Evolutionary conservation across 2,797 vertebrate species (phyloP), one percentile per base, ranked within the genome.

Genomic region (Tympanoctomys barrerae): DNA sequence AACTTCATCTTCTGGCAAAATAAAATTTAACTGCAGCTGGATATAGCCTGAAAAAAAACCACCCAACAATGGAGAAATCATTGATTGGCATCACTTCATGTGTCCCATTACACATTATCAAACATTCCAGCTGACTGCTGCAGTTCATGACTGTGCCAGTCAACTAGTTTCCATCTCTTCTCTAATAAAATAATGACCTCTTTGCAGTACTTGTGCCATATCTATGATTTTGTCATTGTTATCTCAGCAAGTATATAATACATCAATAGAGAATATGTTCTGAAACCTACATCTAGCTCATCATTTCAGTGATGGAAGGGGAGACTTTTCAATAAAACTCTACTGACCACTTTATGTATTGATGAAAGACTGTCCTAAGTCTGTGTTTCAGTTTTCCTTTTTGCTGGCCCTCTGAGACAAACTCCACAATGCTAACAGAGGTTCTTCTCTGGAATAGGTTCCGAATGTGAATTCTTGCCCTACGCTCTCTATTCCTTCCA

Each of bases 81-180:
- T 31, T 87, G 94, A 89, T 89, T 89, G 39, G 42, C 66, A 22
- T 89, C 81, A n/a, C 49, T 71, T 91, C 21, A 13, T 39, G 61
- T 19, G 36, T 77, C 46, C 89, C n/a, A 16, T 77, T 26, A n/a
- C 75, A 96, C 24, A 80, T 33, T 64, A 52, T n/a, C 80, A 84
- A 92, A 78, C 5, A 70, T 73, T 16, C 36, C 28, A 82, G 13
- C n/a, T 73, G 31, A 18, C 78, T 68, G 24, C 13, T n/a, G 57
- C 19, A 64, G 86, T 18, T 26, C 46, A 10, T 62, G 31, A 54
- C 18, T 75, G 46, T 91, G 59, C 21, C 66, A 90, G 36, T 89
- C 68, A 90, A 75, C 12, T 52, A 75, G 79, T 77, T 78, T 11
- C 1, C 83, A 86, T 77, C 19, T 70, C 16, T 10, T 52, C 7